A percentile compares a stretch with the other conserved stretches of the same genome.
Conservation (phyloP, 2,797 vertebrate species). For the Malurus splendens region DNA sequence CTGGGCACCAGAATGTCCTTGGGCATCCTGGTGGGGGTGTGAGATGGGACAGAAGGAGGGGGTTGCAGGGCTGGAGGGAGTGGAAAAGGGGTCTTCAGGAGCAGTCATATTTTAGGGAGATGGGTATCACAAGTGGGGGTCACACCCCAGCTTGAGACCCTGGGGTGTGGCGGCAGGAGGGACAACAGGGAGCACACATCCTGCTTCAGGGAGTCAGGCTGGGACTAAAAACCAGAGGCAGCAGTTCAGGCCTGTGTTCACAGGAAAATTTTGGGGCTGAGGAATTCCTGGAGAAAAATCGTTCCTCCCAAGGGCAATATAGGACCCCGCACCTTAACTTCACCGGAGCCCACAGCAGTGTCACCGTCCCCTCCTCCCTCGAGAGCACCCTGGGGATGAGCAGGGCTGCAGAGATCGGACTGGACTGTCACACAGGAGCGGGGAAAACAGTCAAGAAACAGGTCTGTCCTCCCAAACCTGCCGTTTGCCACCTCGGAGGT, state of each 20-base stretch:
- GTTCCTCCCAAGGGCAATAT: accelerated
- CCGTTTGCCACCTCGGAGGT: neutral
- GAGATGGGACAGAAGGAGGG: neutral
- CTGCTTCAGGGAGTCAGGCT: neutral
- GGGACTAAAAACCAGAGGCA: neutral
- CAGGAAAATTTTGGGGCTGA: neutral
- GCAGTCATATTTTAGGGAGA: neutral
- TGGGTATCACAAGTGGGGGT: neutral
- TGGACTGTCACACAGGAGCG: neutral
- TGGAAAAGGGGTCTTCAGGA: neutral
- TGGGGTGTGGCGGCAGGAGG: accelerated
- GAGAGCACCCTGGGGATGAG: neutral
- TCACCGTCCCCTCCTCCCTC: neutral
- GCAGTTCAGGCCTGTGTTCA: neutral
- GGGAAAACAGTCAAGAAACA: neutral
- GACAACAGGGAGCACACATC: neutral
- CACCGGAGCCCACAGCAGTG: accelerated
- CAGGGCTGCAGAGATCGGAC: neutral
- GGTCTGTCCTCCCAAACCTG: neutral
- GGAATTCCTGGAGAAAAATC: neutral
- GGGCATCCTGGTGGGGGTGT: no score
- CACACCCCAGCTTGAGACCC: neutral
- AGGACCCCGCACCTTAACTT: accelerated
- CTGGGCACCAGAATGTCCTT: neutral
- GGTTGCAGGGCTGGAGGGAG: neutral